Base-by-base conservation (phyloP, 2,797 vertebrate species). In the Melanotaenia pygmaea region DNA sequence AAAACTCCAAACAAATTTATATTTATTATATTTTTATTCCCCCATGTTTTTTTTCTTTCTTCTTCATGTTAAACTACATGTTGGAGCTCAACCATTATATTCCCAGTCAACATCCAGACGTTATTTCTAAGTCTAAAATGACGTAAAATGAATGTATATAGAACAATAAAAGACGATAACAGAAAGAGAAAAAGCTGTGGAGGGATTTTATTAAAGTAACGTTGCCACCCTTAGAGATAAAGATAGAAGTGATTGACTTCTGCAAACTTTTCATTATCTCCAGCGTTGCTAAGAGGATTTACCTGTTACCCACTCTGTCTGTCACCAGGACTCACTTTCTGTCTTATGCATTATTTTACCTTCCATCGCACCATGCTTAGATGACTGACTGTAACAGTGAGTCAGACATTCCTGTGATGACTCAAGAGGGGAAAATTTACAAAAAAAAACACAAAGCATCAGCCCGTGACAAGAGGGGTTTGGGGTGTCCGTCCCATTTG, bases 311-410 rank as follows among this genome's bases (percentile, higher is more conserved):
- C 0, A 7, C 47, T 26, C 38, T 59, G 8, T 77, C 37, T 68
- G 53, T 40, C 56, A 37, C 43, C 4, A 0, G 12, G 3, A 20
- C 66, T 20, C 50, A 0, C 30, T 3, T 7, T 62, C 66, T 75
- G 22, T 22, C 16, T 47, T 53, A 47, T 22, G 10, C 38, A 12
- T 59, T 57, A 51, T 74, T 82, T 51, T 66, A 69, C 3, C 79
- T 81, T 67, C 7, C 16, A 0, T 16, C n/a, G 10, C 58, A 26
- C 9, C 54, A 3, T 54, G 59, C 10, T 38, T 71, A 34, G 64
- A 78, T 80, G 78, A 79, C 12, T 75, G 32, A 76, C 61, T 11
- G 5, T 8, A 14, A 0, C 4, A 1, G 12, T 91, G 88, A 90
- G 58, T 91, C 85, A 91, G 13, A 66, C 40, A 10, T 0, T 3